Conservation (phyloP, 2,888 invertebrate species). For the Volucella inflata region DNA sequence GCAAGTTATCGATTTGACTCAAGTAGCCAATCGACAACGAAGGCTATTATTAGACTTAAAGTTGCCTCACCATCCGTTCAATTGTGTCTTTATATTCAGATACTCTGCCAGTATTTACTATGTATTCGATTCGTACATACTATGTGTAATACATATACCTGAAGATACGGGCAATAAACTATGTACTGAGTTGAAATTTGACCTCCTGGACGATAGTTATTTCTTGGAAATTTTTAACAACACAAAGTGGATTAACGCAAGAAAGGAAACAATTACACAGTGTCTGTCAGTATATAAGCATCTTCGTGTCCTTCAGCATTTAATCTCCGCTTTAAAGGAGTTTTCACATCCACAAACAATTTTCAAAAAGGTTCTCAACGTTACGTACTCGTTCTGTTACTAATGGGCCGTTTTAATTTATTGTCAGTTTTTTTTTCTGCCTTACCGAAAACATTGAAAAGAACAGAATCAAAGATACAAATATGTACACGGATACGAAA, state of each 20-base stretch:
- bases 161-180: conserved; percentile 4
- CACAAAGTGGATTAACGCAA: conserved; percentile 21
- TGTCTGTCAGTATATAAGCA: conserved; percentile 39
- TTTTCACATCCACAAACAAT: conserved; percentile 11
- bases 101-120: neutral
- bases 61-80: neutral
- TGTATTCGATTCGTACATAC: neutral
- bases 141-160: neutral
- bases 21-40: conserved; percentile 65
- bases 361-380: conserved; percentile 20
- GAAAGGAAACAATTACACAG: conserved; percentile 42
- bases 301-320: conserved; percentile 64
- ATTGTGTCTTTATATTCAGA: neutral
- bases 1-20: conserved; percentile 50
- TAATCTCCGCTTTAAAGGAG: conserved; percentile 50
- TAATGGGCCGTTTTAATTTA: conserved; percentile 65
- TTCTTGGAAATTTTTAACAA: conserved; percentile 57
- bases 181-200: conserved; percentile 24
- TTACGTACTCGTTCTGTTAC: neutral
- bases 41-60: conserved; percentile 58
- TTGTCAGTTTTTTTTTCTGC: conserved; percentile 50
- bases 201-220: conserved; percentile 31
- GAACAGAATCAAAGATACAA: conserved; percentile 16
- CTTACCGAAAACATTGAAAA: conserved; percentile 33
- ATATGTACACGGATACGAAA: no score